Percentiles rank a stretch among this genome's conserved stretches.
phyloP scores from a whole-genome alignment of 2,888 invertebrate genomes.

The Trilocha varians region DNA sequence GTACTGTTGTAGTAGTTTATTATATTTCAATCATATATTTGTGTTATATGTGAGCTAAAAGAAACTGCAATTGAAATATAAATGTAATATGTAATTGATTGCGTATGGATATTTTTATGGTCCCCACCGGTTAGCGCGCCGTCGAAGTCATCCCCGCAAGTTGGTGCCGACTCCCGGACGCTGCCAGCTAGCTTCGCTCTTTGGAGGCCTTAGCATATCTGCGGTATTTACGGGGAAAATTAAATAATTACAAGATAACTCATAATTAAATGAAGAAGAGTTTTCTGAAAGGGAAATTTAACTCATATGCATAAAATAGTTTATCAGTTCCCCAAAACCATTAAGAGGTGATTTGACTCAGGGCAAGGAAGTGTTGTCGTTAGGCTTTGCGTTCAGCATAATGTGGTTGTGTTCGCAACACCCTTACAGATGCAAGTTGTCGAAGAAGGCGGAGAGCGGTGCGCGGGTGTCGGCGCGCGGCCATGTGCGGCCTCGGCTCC shows the following conservation, averaged over 20 bases:
- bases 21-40: background rate
- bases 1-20: too few species aligned
- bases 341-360: conserved; percentile 61
- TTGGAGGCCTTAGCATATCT: conserved; percentile 68
- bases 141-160: conserved; percentile 52
- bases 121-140: conserved; percentile 68
- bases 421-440: conserved; percentile 67
- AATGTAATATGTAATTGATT: conserved; percentile 67
- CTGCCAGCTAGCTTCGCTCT: conserved; percentile 56
- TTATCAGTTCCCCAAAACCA: conserved; percentile 29
- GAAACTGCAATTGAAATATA: conserved; percentile 68
- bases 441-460: conserved; percentile 41
- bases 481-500: conserved; percentile 17
- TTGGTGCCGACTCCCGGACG: conserved; percentile 49
- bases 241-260: conserved; percentile 67
- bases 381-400: conserved; percentile 69
- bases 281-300: conserved; percentile 22
- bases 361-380: conserved; percentile 54
- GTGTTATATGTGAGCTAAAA: conserved; percentile 13
- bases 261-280: conserved; percentile 41
- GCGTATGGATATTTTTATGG: conserved; percentile 74
- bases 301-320: conserved; percentile 4
- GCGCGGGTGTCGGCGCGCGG: background rate
- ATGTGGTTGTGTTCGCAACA: conserved; percentile 72
- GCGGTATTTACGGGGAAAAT: conserved; percentile 72